Evolutionary conservation across 2,113 vertebrate genomes (phyloP), one percentile per base, ranked within the genome.

Genomic region (Vulpes lagopus): DNA sequence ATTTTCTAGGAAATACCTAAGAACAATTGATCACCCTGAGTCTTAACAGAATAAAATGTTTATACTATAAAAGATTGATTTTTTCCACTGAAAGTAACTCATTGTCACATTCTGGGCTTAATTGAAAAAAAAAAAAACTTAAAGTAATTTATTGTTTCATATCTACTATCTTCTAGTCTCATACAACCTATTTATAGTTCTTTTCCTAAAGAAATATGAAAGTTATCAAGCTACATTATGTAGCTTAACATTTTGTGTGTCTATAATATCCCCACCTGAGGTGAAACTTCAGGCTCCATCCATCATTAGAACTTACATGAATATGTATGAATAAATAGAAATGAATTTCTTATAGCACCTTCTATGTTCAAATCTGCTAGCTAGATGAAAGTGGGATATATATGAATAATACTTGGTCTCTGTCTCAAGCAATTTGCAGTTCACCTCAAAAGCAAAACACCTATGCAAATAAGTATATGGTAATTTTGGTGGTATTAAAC

Each of bases 21-120:
- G n/a, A 93, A 81, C 55, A 92, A 73, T 5, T 15, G n/a, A 95
- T 76, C 22, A 83, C 30, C 83, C 49, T 88, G 38, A 73, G 22
- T 73, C 17, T 78, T 81, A 95, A 53, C 35, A 86, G 32, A 91
- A 95, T 43, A 82, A 95, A 95, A 93, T 94, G 20, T 35, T 87
- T 38, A 69, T 55, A 64, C 0, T 91, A 35, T 87, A 91, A 81
- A 94, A 76, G 11, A 2, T 35, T 91, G 59, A 69, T 53, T 60
- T 71, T 25, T 73, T 93, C 35, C 14, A 57, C 11, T n/a, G 57
- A 96, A 78, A 38, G 5, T 19, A 73, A 94, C 22, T 57, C 79
- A 84, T 8, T 55, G 19, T 82, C 27, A 51, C 10, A 74, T 86
- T 87, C 60, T 60, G 55, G 23, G 16, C 35, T 94, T 96, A 53